A percentile compares a stretch with the other conserved stretches of the same genome.
These are phyloP conservation scores for Mylabris sibirica DNA, from an alignment of 2,888 invertebrate species.

Conservation along the genomic window DNA sequence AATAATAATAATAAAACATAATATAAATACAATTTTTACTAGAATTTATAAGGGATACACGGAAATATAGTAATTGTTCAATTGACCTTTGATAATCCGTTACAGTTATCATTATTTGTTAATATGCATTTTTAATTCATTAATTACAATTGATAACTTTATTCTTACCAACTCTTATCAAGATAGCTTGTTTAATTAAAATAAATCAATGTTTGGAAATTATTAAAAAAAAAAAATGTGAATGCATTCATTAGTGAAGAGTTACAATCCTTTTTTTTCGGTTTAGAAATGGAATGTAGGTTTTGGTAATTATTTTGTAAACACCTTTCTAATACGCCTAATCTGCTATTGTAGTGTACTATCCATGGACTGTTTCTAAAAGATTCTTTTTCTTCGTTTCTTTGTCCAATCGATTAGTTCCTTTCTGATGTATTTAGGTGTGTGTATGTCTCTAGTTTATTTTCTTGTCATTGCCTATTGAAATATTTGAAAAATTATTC, in stretches of 20 bases:
- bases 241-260: too few relatives aligned
- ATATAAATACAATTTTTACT: not conserved
- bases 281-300: not conserved
- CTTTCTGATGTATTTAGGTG: not conserved
- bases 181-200: not conserved
- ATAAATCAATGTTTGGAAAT: not conserved
- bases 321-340: constrained; percentile 3
- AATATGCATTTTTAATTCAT: not conserved
- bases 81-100: not conserved
- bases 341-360: not conserved
- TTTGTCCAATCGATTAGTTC: constrained; percentile 1
- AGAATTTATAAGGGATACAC: not conserved
- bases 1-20: not conserved
- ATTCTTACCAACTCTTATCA: not conserved
- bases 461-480: not conserved
- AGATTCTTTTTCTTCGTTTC: not conserved
- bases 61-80: not conserved
- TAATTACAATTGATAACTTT: not conserved
- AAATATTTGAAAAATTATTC: not conserved
- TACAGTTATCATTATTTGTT: not conserved
- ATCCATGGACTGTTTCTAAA: not conserved
- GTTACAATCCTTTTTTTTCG: not conserved
- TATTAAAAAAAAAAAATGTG: not conserved
- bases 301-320: constrained; percentile 6
- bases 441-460: not conserved